phyloP scores from a whole-genome alignment of 1,140 invertebrate species.

The Mizuhopecten yessoensis region DNA sequence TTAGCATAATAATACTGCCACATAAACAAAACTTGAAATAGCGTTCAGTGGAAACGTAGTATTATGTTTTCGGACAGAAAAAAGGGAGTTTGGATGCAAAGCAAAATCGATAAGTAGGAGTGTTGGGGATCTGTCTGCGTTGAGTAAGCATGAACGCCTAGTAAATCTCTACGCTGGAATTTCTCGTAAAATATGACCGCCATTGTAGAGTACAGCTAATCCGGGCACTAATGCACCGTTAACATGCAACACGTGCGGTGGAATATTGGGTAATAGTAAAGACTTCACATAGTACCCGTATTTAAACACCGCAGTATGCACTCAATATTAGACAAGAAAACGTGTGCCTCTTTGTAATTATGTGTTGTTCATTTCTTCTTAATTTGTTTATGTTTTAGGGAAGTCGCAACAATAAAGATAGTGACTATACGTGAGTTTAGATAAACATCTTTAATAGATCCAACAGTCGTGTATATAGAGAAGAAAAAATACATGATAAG shows the following conservation, averaged over 20 bases:
- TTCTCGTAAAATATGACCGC: background rate
- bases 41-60: background rate
- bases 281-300: background rate
- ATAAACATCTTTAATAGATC: no score
- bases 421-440: no score
- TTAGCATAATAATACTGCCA: background rate
- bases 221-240: background rate
- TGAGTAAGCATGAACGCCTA: background rate
- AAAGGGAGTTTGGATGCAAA: background rate
- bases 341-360: no score
- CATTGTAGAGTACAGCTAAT: background rate
- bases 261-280: background rate
- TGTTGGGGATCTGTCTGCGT: background rate
- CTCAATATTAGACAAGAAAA: background rate
- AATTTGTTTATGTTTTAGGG: no score
- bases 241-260: background rate
- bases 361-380: no score
- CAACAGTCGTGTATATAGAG: no score
- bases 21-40: background rate
- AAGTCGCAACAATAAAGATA: no score
- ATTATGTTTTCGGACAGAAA: constrained; percentile 1
- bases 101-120: background rate
- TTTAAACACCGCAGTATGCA: background rate
- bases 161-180: background rate
- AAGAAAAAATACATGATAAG: no score